These are phyloP conservation scores for Molorchus minor DNA, from an alignment of 2,888 invertebrate species.

Conservation along the genomic window DNA sequence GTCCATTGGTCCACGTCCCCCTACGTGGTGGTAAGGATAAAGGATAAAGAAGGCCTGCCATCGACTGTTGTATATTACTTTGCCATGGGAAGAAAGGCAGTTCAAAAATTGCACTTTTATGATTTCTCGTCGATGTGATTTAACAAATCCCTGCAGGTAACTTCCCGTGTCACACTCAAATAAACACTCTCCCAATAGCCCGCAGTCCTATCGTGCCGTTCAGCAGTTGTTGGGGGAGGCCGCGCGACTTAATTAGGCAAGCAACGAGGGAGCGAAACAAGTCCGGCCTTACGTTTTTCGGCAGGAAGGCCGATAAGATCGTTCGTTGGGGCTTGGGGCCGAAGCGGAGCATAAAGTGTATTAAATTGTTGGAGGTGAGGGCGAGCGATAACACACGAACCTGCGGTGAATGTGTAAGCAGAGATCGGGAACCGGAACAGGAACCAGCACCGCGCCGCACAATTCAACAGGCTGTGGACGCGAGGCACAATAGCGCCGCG, in stretches of 20 bases:
- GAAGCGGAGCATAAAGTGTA: constrained; percentile 44
- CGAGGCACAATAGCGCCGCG: constrained; percentile 53
- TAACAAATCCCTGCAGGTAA: too few relatives aligned
- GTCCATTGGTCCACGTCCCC: too few relatives aligned
- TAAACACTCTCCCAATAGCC: too few relatives aligned
- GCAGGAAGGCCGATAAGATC: constrained; percentile 35
- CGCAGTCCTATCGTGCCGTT: background rate
- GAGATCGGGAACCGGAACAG: constrained; percentile 42
- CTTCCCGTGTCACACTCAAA: too few relatives aligned
- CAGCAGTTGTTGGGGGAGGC: constrained; percentile 1
- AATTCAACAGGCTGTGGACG: constrained; percentile 58
- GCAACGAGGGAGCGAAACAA: constrained; percentile 11
- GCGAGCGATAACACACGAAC: constrained; percentile 45
- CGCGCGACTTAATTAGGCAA: constrained; percentile 14
- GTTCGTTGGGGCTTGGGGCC: constrained; percentile 32
- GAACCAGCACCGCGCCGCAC: constrained; percentile 48
- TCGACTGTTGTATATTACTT: too few relatives aligned
- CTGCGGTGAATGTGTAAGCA: constrained; percentile 47
- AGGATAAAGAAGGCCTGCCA: too few relatives aligned
- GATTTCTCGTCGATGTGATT: too few relatives aligned
- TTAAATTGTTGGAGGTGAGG: constrained; percentile 40
- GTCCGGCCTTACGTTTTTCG: constrained; percentile 25
- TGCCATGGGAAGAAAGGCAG: too few relatives aligned
- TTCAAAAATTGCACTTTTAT: too few relatives aligned
- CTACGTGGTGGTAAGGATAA: too few relatives aligned